Conservation (phyloP, 2,113 vertebrate species). For the Tragelaphus strepsiceros region DNA sequence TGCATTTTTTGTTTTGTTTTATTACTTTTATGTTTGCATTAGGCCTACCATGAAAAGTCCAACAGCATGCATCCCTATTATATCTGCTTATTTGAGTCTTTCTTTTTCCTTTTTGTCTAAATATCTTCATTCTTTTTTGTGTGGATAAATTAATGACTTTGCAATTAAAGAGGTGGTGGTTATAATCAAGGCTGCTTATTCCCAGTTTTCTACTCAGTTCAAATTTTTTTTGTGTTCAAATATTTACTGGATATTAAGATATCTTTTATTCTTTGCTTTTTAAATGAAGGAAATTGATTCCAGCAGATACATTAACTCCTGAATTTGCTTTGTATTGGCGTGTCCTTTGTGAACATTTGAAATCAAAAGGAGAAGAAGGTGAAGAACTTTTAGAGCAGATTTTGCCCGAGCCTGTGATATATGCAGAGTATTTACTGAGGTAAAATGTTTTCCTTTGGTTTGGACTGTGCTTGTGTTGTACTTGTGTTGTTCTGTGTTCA, state of each 20-base stretch:
- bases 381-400: slow-evolving; percentile 90
- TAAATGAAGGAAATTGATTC: slow-evolving; percentile 88
- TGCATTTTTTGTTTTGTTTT: not conserved
- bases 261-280: not conserved
- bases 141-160: slow-evolving; percentile 3
- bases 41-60: not conserved
- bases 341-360: slow-evolving; percentile 91
- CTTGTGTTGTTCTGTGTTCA: not conserved
- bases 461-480: not conserved
- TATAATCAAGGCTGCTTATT: not conserved
- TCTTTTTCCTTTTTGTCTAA: not conserved
- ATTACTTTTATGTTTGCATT: slow-evolving; percentile 28
- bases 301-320: slow-evolving; percentile 86
- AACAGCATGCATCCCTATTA: not conserved
- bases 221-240: not conserved
- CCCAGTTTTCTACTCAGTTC: not conserved
- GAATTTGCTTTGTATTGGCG: slow-evolving; percentile 93
- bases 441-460: slow-evolving; percentile 68
- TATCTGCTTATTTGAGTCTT: not conserved
- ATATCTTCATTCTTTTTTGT: slow-evolving; percentile 22
- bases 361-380: slow-evolving; percentile 89
- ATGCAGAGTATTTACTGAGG: slow-evolving; percentile 91
- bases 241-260: slow-evolving; percentile 23
- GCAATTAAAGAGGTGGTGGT: not conserved
- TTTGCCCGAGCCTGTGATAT: slow-evolving; percentile 90